Evolutionary conservation across 2,113 vertebrate species (phyloP).

Genomic region (Chaetops frenatus): DNA sequence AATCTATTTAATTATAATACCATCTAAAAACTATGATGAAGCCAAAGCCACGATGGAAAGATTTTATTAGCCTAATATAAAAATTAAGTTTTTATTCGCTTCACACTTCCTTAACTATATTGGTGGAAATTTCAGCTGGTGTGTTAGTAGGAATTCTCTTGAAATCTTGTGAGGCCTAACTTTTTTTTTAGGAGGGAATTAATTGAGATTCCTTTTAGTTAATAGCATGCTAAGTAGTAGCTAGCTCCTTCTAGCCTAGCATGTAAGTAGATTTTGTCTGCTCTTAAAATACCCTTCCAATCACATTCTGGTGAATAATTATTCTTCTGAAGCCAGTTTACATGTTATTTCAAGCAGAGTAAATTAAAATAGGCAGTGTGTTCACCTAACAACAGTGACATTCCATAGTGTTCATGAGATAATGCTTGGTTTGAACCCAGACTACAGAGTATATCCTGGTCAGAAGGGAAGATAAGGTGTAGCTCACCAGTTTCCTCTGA

Average conservation of each 20-base stretch:
- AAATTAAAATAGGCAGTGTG: background rate
- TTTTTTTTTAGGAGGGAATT: background rate
- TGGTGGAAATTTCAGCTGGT: background rate
- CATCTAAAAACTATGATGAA: background rate
- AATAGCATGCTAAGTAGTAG: background rate
- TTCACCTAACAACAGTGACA: background rate
- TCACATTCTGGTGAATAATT: background rate
- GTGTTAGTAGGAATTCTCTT: background rate
- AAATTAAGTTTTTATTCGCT: background rate
- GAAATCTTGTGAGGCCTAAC: background rate
- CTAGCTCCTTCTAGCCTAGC: background rate
- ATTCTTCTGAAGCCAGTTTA: background rate
- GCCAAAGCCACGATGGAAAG: background rate
- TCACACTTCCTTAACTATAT: background rate
- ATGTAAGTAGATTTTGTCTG: background rate
- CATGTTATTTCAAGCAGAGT: background rate
- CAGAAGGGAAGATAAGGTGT: background rate
- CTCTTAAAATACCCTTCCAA: conserved; percentile 1
- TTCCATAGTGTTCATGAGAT: background rate
- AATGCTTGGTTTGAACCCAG: background rate
- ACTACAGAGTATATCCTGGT: background rate
- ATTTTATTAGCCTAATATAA: background rate
- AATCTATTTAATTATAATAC: background rate
- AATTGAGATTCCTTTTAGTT: background rate
- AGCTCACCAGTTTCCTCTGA: background rate